Evolutionary conservation across 2,888 invertebrate genomes (phyloP).

Genomic region (Congeria kusceri): DNA sequence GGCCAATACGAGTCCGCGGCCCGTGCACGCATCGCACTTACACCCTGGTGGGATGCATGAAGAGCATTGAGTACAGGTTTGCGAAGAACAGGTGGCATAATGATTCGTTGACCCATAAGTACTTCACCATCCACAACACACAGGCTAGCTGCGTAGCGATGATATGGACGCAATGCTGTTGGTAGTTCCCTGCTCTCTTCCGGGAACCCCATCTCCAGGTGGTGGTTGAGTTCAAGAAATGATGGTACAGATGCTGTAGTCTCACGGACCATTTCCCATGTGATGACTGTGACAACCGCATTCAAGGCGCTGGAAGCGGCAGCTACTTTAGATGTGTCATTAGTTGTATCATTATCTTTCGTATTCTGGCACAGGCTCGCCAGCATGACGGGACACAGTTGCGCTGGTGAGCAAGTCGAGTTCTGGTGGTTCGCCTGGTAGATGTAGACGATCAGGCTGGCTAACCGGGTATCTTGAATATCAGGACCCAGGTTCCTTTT

Average conservation of each 20-base stretch:
- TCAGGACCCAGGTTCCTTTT: slow-evolving; percentile 50
- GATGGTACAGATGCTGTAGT: slow-evolving; percentile 41
- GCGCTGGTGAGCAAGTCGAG: too few relatives aligned
- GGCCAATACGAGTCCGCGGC: slow-evolving; percentile 46
- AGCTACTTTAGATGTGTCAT: slow-evolving; percentile 40
- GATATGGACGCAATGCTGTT: too few relatives aligned
- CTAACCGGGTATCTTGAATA: slow-evolving; percentile 41
- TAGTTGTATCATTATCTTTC: too few relatives aligned
- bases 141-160: too few relatives aligned
- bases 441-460: slow-evolving; percentile 25
- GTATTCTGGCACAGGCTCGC: slow-evolving; percentile 9
- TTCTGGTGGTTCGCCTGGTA: slow-evolving; percentile 32
- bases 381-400: neutral
- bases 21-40: slow-evolving; percentile 45
- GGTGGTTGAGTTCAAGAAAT: too few relatives aligned
- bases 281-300: too few relatives aligned
- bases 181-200: slow-evolving; percentile 36
- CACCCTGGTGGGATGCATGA: too few relatives aligned
- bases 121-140: too few relatives aligned
- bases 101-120: slow-evolving; percentile 48
- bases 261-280: too few relatives aligned
- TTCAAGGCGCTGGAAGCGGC: slow-evolving; percentile 30
- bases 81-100: too few relatives aligned
- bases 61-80: too few relatives aligned
- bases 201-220: slow-evolving; percentile 26